Evolutionary conservation across 2,113 vertebrate genomes (phyloP).

Genomic region (Eupsittula cactorum): DNA sequence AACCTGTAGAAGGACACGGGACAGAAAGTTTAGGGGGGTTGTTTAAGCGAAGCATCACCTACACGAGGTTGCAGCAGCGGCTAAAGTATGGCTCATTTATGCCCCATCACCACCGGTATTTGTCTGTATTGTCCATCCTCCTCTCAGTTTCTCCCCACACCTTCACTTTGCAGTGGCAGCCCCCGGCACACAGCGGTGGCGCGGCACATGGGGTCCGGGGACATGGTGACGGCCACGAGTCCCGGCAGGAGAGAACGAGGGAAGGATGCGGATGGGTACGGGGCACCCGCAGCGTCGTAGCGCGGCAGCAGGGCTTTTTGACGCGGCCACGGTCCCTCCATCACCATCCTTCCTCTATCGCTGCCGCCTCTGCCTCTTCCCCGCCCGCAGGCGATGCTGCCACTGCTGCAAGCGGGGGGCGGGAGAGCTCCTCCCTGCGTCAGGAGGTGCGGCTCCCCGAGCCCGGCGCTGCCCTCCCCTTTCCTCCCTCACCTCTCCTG

Average conservation of each 20-base stretch:
- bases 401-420: neutral
- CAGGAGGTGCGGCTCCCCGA: slow-evolving; percentile 54
- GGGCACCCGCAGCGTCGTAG: neutral
- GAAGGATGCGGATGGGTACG: neutral
- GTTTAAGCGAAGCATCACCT: neutral
- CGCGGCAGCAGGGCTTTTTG: neutral
- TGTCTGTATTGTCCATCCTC: neutral
- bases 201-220: neutral
- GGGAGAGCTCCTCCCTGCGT: slow-evolving; percentile 58
- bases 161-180: neutral
- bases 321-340: neutral
- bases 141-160: neutral
- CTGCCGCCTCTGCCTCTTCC: neutral
- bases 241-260: too few species aligned
- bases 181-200: neutral
- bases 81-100: accelerated
- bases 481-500: too few species aligned
- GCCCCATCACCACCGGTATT: neutral
- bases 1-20: neutral
- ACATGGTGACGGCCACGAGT: neutral
- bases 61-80: accelerated
- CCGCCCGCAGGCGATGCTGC: neutral
- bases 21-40: neutral
- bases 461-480: neutral
- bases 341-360: neutral